phyloP scores from a whole-genome alignment of 2,888 invertebrate species.

The Pterostichus niger region DNA sequence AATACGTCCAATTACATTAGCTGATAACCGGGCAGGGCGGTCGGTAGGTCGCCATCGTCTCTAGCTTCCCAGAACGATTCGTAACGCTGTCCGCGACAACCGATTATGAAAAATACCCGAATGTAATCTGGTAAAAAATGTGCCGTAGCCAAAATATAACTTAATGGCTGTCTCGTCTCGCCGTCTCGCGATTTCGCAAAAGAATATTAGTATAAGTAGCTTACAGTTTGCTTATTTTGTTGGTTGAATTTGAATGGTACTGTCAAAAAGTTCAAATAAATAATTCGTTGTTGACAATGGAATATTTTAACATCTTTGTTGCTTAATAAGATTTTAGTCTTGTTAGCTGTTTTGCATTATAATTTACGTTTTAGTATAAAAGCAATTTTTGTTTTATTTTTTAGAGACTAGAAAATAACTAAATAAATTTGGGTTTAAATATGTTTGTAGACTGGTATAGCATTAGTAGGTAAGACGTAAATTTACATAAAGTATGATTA shows the following conservation, averaged over 20 bases:
- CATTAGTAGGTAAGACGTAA: too few relatives aligned
- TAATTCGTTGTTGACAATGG: neutral
- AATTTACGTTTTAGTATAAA: neutral
- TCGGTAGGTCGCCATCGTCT: neutral
- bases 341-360: neutral
- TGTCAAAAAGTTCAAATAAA: neutral
- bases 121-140: slow-evolving; percentile 55
- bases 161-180: slow-evolving; percentile 20
- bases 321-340: neutral
- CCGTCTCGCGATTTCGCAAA: slow-evolving; percentile 19
- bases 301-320: slow-evolving; percentile 10
- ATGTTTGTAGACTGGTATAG: neutral
- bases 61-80: slow-evolving; percentile 44
- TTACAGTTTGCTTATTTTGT: slow-evolving; percentile 6
- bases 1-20: slow-evolving; percentile 12
- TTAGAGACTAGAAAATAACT: neutral
- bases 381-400: neutral
- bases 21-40: slow-evolving; percentile 28
- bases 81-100: slow-evolving; percentile 30
- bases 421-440: neutral
- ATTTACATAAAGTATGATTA: too few relatives aligned
- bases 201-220: neutral
- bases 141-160: slow-evolving; percentile 14
- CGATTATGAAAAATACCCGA: slow-evolving; percentile 50
- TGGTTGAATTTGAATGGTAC: neutral